Conservation (phyloP, 1,140 invertebrate species). For the Episyrphus balteatus region DNA sequence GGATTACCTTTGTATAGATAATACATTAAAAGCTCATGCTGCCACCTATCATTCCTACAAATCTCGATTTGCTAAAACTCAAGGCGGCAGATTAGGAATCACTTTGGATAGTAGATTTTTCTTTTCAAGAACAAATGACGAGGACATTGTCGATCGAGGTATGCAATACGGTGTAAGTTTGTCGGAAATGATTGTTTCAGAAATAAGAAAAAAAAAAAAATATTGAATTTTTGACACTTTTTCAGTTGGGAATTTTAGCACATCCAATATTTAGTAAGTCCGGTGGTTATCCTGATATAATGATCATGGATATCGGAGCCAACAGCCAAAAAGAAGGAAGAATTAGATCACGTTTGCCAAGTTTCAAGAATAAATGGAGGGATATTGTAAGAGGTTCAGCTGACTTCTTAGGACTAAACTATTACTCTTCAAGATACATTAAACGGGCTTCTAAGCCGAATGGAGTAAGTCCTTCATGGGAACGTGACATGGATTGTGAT, state of each 20-base stretch:
- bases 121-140: constrained; percentile 32
- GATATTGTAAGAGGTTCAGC: constrained; percentile 38
- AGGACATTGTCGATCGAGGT: constrained; percentile 37
- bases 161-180: constrained; percentile 38
- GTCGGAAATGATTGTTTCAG: background rate
- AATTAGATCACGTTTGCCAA: constrained; percentile 40
- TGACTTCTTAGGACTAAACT: constrained; percentile 47
- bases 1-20: constrained; percentile 41
- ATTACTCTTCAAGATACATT: constrained; percentile 41
- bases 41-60: constrained; percentile 37
- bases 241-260: constrained; percentile 49
- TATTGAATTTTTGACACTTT: constrained; percentile 7
- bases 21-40: constrained; percentile 43
- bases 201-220: background rate
- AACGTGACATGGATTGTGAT: constrained; percentile 29
- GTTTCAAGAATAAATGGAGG: constrained; percentile 38
- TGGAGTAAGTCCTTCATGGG: constrained; percentile 19
- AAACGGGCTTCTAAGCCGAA: constrained; percentile 8
- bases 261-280: constrained; percentile 45
- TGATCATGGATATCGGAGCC: constrained; percentile 41
- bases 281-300: constrained; percentile 50
- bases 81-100: constrained; percentile 28
- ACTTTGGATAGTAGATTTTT: constrained; percentile 40
- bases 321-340: constrained; percentile 44
- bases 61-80: constrained; percentile 19